A percentile compares a stretch with the other conserved stretches of the same genome.
These are phyloP conservation scores for Hymenochirus boettgeri DNA, from an alignment of 2,113 vertebrate species.

Conservation along the genomic window DNA sequence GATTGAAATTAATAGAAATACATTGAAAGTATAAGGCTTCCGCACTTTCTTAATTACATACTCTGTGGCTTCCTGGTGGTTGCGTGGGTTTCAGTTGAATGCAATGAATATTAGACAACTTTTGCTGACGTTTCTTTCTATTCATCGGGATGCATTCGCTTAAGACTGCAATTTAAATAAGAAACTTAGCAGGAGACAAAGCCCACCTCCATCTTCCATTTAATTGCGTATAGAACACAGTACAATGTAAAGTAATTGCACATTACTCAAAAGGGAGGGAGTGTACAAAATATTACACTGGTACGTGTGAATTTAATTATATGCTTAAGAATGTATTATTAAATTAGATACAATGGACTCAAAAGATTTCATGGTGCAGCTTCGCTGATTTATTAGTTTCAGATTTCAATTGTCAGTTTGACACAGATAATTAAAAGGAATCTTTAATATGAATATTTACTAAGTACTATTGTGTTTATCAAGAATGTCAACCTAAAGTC, in stretches of 20 bases:
- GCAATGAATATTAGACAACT: constrained; percentile 36
- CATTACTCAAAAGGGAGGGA: constrained; percentile 30
- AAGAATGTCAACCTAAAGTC: no score
- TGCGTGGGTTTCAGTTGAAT: constrained; percentile 35
- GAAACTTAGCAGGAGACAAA: constrained; percentile 34
- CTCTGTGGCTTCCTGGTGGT: constrained; percentile 33
- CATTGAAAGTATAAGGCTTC: constrained; percentile 40
- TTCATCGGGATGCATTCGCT: constrained; percentile 43
- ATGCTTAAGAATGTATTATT: constrained; percentile 16
- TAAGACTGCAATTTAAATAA: constrained; percentile 22
- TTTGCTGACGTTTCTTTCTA: constrained; percentile 43
- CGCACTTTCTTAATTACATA: constrained; percentile 47
- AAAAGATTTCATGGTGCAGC: neutral
- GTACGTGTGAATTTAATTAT: constrained; percentile 11
- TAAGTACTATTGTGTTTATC: no score
- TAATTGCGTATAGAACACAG: constrained; percentile 44
- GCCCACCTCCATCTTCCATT: constrained; percentile 34
- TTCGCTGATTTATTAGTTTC: neutral
- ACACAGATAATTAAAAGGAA: no score
- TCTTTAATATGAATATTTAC: no score
- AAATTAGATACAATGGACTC: neutral
- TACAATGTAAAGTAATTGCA: constrained; percentile 15
- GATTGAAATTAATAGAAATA: constrained; percentile 45
- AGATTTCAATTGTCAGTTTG: no score
- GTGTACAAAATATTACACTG: constrained; percentile 7